A percentile compares a stretch with the other conserved stretches of the same genome.
Evolutionary conservation across 2,797 vertebrate species (phyloP).

Genomic region (Micropoecilia bifurca): DNA sequence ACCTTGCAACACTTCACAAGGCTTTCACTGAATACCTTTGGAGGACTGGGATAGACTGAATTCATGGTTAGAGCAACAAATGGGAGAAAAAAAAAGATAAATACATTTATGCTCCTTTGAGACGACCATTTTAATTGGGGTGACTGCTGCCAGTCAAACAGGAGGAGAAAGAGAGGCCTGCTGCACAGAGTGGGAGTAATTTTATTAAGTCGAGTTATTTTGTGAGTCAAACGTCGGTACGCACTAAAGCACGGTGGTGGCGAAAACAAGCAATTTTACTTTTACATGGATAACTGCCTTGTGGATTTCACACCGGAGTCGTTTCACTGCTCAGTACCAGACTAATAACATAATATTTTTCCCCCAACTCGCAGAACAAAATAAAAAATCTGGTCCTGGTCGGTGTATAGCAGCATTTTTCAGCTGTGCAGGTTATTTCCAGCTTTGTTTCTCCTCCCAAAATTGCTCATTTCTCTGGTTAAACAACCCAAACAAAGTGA

Average conservation of each 20-base stretch:
- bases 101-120: not conserved
- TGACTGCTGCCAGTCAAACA: slow-evolving; percentile 11
- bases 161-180: not conserved
- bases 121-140: slow-evolving; percentile 9
- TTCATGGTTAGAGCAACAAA: not conserved
- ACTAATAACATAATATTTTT: not conserved
- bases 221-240: slow-evolving; percentile 2
- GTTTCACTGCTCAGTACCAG: not conserved
- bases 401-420: not conserved
- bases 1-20: not conserved
- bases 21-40: slow-evolving; percentile 2
- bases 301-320: not conserved
- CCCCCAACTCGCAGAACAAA: not conserved
- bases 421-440: not conserved
- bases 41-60: not conserved
- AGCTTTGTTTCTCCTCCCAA: not conserved
- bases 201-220: slow-evolving; percentile 4
- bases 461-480: not conserved
- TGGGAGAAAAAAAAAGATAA: not conserved
- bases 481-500: not conserved
- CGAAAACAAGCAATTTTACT: slow-evolving; percentile 3
- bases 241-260: not conserved
- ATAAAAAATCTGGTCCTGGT: slow-evolving; percentile 3
- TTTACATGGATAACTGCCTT: not conserved
- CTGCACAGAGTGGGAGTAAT: not conserved